Evolutionary conservation across 1,140 invertebrate genomes (phyloP).

Genomic region (Papilio machaon): DNA sequence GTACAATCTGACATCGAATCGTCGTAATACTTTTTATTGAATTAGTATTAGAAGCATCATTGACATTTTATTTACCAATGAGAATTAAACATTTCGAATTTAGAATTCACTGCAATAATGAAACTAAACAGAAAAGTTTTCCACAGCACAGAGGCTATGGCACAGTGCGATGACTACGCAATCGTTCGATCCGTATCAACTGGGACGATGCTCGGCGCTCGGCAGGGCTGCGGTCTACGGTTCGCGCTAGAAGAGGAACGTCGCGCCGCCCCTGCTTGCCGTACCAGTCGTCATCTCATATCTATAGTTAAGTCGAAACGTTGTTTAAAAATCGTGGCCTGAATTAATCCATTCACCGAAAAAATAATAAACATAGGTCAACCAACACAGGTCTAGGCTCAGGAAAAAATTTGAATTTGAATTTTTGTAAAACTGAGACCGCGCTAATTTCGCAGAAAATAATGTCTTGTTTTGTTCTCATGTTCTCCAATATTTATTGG

Average conservation of each 20-base stretch:
- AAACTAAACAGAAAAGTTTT: constrained; percentile 44
- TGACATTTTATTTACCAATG: constrained; percentile 25
- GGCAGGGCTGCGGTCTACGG: constrained; percentile 69
- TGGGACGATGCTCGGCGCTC: constrained; percentile 64
- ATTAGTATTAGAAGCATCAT: constrained; percentile 38
- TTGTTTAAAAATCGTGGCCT: background rate
- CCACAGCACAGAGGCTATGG: constrained; percentile 53
- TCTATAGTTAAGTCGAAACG: background rate
- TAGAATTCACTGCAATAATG: constrained; percentile 1
- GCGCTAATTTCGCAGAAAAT: constrained; percentile 71
- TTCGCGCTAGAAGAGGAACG: constrained; percentile 56
- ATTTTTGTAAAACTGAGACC: constrained; percentile 57
- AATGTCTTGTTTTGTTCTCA: constrained; percentile 45
- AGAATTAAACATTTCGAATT: constrained; percentile 22
- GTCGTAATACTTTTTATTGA: constrained; percentile 43
- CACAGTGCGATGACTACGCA: constrained; percentile 68
- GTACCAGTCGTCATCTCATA: constrained; percentile 40
- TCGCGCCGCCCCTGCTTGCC: constrained; percentile 54
- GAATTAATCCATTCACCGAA: background rate
- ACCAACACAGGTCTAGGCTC: constrained; percentile 1
- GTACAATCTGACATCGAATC: constrained; percentile 50
- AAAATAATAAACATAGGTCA: constrained; percentile 15
- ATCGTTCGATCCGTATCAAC: constrained; percentile 75
- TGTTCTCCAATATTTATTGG: background rate
- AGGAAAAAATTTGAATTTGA: constrained; percentile 66